Conservation (phyloP, 2,888 invertebrate genomes). For the Melanophora roralis region DNA sequence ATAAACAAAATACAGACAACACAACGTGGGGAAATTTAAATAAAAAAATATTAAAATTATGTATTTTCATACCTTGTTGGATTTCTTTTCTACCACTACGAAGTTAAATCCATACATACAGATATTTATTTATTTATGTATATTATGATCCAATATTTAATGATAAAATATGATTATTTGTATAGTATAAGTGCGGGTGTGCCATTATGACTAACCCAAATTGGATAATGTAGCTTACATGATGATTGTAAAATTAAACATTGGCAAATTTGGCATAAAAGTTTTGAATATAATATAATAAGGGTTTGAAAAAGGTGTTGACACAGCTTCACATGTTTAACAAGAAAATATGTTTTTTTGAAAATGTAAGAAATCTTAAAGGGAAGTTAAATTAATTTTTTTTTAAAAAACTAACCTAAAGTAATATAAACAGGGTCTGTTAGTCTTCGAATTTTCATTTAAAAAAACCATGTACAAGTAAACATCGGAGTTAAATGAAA, state of each 20-base stretch:
- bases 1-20: neutral
- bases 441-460: no score
- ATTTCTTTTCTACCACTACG: no score
- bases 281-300: neutral
- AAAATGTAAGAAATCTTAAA: no score
- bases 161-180: neutral
- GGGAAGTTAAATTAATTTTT: no score
- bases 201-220: neutral
- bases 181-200: no score
- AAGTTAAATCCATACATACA: no score
- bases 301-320: conserved; percentile 47
- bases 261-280: conserved; percentile 13
- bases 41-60: neutral
- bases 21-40: neutral
- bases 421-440: no score
- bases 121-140: neutral
- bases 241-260: conserved; percentile 32
- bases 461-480: no score
- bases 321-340: no score
- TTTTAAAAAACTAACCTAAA: no score
- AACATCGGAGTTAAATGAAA: no score
- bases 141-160: neutral
- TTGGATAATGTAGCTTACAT: conserved; percentile 33
- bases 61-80: neutral
- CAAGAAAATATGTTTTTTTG: no score